phyloP scores from a whole-genome alignment of 2,888 invertebrate genomes.

The Ceraclea dissimilis region DNA sequence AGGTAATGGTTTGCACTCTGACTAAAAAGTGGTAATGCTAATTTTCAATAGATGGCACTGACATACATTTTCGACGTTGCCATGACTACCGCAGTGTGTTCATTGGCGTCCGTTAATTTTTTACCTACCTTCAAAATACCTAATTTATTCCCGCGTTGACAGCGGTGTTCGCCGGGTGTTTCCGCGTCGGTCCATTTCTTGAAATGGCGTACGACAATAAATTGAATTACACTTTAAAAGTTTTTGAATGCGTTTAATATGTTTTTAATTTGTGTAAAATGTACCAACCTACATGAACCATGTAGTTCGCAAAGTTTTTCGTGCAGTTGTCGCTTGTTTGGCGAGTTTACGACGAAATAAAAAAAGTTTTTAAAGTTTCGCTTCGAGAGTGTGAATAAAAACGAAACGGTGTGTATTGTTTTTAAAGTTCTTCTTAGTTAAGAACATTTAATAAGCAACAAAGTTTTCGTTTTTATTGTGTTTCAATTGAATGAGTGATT shows the following conservation, averaged over 20 bases:
- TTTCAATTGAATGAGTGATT: not conserved
- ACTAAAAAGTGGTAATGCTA: not conserved
- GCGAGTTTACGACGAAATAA: not conserved
- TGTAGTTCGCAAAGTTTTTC: constrained; percentile 8
- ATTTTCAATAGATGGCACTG: constrained; percentile 6
- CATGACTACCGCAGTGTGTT: constrained; percentile 19
- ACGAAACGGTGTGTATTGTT: constrained; percentile 13
- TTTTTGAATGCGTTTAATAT: constrained; percentile 9
- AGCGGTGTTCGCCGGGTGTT: constrained; percentile 10
- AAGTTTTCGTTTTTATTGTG: constrained; percentile 8
- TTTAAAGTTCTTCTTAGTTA: constrained; percentile 10
- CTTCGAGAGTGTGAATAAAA: constrained; percentile 4
- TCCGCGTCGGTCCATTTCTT: not conserved
- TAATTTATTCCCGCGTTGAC: constrained; percentile 17
- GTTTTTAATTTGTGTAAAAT: constrained; percentile 4
- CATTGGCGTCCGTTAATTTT: constrained; percentile 15
- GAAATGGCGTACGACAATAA: constrained; percentile 9
- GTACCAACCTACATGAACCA: not conserved
- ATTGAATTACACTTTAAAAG: constrained; percentile 11
- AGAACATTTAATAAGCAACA: constrained; percentile 13
- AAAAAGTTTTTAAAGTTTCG: constrained; percentile 1
- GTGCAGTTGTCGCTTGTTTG: not conserved
- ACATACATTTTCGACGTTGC: constrained; percentile 18
- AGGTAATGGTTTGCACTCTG: too few relatives aligned
- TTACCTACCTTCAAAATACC: not conserved